Percentiles rank a stretch among this genome's conserved stretches.
Conservation (phyloP, 2,797 vertebrate species). For the Hyperoplus lanceolatus region DNA sequence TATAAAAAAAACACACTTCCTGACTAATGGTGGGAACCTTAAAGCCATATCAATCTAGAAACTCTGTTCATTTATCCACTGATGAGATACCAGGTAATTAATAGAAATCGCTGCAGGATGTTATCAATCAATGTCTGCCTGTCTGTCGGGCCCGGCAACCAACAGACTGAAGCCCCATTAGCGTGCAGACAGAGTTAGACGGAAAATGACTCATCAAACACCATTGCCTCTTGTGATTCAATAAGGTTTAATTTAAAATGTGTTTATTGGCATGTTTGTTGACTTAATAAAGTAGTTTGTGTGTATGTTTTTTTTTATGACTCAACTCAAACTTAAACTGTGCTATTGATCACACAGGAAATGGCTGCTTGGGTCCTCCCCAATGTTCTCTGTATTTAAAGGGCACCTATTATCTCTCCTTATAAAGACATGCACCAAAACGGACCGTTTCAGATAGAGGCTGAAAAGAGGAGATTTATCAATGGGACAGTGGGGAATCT, state of each 20-base stretch:
- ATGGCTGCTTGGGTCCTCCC: neutral
- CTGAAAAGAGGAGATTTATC: too few species aligned
- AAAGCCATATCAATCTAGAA: slow-evolving; percentile 66
- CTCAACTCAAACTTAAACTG: neutral
- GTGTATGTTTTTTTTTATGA: neutral
- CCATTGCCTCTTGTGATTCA: slow-evolving; percentile 33
- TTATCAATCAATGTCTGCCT: slow-evolving; percentile 70
- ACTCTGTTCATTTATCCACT: slow-evolving; percentile 76
- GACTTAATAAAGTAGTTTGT: slow-evolving; percentile 14
- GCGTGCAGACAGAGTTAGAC: slow-evolving; percentile 52
- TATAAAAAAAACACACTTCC: slow-evolving; percentile 31
- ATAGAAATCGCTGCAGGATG: slow-evolving; percentile 77
- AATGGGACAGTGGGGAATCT: too few species aligned
- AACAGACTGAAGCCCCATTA: slow-evolving; percentile 59
- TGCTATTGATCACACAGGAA: neutral
- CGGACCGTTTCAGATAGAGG: too few species aligned
- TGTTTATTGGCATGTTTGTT: slow-evolving; percentile 41
- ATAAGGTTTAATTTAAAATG: slow-evolving; percentile 39
- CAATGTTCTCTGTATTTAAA: neutral
- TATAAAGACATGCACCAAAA: too few species aligned
- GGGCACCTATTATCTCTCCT: too few species aligned
- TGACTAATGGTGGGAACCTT: slow-evolving; percentile 73
- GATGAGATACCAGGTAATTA: slow-evolving; percentile 81
- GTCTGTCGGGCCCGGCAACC: slow-evolving; percentile 55
- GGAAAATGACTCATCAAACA: slow-evolving; percentile 50